Conservation (phyloP, 2,113 vertebrate genomes). For the Salvelinus namaycush region DNA sequence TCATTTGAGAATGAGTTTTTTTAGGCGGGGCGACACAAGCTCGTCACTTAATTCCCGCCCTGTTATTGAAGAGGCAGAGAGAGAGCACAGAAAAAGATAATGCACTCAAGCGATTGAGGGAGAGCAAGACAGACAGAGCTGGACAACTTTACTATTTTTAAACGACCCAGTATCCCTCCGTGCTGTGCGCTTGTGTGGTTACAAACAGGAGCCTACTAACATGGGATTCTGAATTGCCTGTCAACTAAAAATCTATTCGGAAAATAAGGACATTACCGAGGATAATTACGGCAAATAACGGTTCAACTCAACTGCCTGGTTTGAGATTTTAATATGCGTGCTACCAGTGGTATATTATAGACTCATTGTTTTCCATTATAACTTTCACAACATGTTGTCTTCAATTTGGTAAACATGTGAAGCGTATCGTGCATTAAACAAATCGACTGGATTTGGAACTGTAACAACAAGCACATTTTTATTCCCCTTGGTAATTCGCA, state of each 20-base stretch:
- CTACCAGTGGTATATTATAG: slow-evolving; percentile 14
- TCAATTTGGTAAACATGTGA: background rate
- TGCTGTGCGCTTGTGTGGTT: background rate
- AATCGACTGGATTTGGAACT: background rate
- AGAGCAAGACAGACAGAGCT: background rate
- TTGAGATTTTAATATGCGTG: slow-evolving; percentile 16
- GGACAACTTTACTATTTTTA: background rate
- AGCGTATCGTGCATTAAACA: background rate
- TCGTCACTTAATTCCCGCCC: slow-evolving; percentile 15
- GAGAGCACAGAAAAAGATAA: slow-evolving; percentile 29
- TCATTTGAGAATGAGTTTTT: no score
- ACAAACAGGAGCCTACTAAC: background rate
- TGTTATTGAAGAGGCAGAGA: slow-evolving; percentile 16
- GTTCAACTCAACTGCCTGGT: background rate
- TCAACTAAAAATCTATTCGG: background rate
- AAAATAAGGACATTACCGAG: slow-evolving; percentile 5
- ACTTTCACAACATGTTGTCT: background rate
- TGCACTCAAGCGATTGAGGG: slow-evolving; percentile 14
- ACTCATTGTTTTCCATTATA: slow-evolving; percentile 3
- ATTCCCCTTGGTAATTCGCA: slow-evolving; percentile 5
- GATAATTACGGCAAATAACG: slow-evolving; percentile 18
- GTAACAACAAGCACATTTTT: background rate
- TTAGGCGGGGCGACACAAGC: slow-evolving; percentile 3
- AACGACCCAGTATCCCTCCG: background rate
- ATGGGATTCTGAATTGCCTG: background rate